Conservation (phyloP, 2,113 vertebrate genomes). For the Rhinolophus ferrumequinum region DNA sequence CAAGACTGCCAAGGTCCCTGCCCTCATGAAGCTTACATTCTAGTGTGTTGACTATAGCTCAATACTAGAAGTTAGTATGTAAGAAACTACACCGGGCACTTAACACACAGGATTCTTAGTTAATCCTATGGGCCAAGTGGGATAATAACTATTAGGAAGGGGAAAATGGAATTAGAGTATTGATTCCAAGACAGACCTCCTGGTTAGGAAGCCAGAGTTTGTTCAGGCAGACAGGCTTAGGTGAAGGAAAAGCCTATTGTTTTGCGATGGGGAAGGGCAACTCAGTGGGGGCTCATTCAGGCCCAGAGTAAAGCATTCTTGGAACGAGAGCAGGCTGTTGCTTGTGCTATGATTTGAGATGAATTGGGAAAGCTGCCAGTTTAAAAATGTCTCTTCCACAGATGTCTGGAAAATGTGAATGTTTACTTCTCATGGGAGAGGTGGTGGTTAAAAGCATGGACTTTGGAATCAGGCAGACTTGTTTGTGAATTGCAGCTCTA, state of each 20-base stretch:
- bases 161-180: neutral
- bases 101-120: neutral
- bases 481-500: constrained; percentile 33
- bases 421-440: constrained; percentile 69
- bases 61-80: neutral
- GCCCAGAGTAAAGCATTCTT: constrained; percentile 48
- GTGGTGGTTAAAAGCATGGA: constrained; percentile 48
- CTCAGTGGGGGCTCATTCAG: neutral
- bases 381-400: constrained; percentile 74
- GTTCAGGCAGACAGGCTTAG: neutral
- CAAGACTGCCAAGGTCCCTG: neutral
- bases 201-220: neutral
- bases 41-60: neutral
- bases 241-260: neutral
- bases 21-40: neutral
- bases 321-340: constrained; percentile 47
- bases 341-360: constrained; percentile 70
- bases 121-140: neutral
- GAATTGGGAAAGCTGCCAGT: constrained; percentile 71
- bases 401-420: constrained; percentile 73
- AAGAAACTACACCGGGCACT: neutral
- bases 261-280: neutral
- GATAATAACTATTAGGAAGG: neutral
- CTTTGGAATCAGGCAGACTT: constrained; percentile 50
- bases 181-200: neutral